phyloP scores from a whole-genome alignment of 2,113 vertebrate species.

The Burhinus bistriatus region DNA sequence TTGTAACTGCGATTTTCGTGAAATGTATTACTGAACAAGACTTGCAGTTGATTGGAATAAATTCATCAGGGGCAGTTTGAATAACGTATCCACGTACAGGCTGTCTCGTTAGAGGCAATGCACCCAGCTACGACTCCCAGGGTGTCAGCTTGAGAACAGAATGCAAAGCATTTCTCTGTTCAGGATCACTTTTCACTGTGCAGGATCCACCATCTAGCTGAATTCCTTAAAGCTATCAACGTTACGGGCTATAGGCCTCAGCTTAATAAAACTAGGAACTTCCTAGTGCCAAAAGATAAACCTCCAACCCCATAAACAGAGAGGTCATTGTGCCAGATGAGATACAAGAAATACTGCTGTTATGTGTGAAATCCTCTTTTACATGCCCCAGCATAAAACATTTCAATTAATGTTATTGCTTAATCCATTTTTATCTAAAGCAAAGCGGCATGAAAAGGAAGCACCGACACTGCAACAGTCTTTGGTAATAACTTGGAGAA shows the following conservation, averaged over 20 bases:
- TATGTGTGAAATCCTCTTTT: not conserved
- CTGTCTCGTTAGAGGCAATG: not conserved
- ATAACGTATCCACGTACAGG: not conserved
- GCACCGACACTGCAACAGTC: not conserved
- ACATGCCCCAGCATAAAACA: not conserved
- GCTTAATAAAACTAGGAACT: not conserved
- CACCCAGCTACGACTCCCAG: not conserved
- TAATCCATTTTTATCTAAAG: slow-evolving; percentile 6
- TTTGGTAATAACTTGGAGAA: not conserved
- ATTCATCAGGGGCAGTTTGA: not conserved
- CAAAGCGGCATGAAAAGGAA: not conserved
- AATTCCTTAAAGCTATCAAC: not conserved
- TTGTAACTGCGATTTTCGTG: not conserved
- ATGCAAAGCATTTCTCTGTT: not conserved
- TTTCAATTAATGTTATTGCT: not conserved
- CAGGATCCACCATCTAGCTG: not conserved
- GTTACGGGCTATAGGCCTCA: accelerated
- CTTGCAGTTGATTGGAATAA: not conserved
- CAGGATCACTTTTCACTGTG: too few species aligned
- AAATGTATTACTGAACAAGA: not conserved
- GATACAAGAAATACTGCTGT: not conserved
- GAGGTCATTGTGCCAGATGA: not conserved
- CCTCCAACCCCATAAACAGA: accelerated
- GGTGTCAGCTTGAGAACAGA: not conserved
- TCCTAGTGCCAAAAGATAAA: not conserved